phyloP scores from a whole-genome alignment of 2,113 vertebrate genomes.

The Pandion haliaetus region DNA sequence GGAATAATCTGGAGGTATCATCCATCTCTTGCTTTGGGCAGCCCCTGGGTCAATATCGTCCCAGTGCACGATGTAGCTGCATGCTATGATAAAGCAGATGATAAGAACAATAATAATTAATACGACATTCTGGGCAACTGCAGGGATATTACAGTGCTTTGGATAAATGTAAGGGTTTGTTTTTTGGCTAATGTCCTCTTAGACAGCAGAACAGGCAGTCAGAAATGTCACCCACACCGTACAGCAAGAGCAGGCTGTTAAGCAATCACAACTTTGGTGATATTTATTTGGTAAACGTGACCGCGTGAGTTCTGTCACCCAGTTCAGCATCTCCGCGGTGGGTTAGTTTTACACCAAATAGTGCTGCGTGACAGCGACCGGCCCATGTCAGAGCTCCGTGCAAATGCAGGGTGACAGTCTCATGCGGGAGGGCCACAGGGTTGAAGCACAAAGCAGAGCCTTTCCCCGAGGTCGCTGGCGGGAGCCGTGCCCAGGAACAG shows the following conservation, averaged over 20 bases:
- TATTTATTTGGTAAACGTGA: neutral
- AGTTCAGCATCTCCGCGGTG: neutral
- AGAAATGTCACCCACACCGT: neutral
- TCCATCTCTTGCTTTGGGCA: neutral
- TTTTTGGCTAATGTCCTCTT: neutral
- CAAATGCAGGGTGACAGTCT: neutral
- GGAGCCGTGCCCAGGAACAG: neutral
- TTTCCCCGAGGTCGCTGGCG: neutral
- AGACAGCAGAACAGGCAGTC: neutral
- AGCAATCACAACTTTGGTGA: neutral
- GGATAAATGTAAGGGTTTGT: neutral
- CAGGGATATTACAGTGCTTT: neutral
- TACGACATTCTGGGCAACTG: neutral
- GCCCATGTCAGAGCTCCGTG: neutral
- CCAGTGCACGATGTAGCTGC: accelerated
- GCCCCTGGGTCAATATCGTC: accelerated
- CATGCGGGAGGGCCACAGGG: accelerated
- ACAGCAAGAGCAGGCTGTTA: neutral
- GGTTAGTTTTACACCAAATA: neutral
- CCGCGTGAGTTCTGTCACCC: neutral
- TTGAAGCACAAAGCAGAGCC: neutral
- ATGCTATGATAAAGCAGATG: neutral
- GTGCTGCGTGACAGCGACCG: neutral
- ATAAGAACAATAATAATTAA: neutral
- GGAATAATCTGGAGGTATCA: neutral